Evolutionary conservation across 2,797 vertebrate genomes (phyloP), one percentile per base, ranked within the genome.

Genomic region (Platalea minor): DNA sequence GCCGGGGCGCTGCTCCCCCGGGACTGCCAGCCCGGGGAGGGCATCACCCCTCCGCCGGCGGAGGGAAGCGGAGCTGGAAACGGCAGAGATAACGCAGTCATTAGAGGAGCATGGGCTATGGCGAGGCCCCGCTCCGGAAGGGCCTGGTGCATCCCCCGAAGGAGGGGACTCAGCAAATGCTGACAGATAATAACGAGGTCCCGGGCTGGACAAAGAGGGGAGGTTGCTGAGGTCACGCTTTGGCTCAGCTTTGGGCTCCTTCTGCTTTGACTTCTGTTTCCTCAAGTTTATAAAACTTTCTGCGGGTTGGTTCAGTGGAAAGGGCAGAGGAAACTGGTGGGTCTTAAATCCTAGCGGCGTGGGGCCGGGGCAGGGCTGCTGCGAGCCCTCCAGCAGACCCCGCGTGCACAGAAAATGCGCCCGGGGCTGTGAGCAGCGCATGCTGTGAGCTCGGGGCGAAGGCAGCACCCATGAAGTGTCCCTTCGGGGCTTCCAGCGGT

Each of bases 211-310:
- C 96, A 95, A 96, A 96, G 90, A 50, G 61, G 79, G 88, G 88
- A 95, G 95, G 95, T 95, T 89, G 90, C 77, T 82, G 86, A 95
- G 96, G 96, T 97, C 96, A 93, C 5, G 7, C 60, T 67, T 86
- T 46, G 65, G 74, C 83, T 87, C 88, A 39, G 94, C 86, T 59
- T 82, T 25, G 91, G 59, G 56, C 69, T 96, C 59, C 88, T 84
- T 93, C 65, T 94, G 95, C 96, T 96, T 93, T 96, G 93, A 95
- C 70, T 94, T 4, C 33, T 0, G 10, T 95, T 97, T 96, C 96
- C 96, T 96, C 90, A 48, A 96, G 95, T 95, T 97, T 96, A 85
- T 88, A 95, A 89, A 96, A 89, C 88, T 87, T 94, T 93, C 88
- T 80, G n/a, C 0, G 1, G n/a, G 88, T 77, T 93, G 94, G 86